phyloP scores from a whole-genome alignment of 2,113 vertebrate genomes.

The Scopus umbretta region DNA sequence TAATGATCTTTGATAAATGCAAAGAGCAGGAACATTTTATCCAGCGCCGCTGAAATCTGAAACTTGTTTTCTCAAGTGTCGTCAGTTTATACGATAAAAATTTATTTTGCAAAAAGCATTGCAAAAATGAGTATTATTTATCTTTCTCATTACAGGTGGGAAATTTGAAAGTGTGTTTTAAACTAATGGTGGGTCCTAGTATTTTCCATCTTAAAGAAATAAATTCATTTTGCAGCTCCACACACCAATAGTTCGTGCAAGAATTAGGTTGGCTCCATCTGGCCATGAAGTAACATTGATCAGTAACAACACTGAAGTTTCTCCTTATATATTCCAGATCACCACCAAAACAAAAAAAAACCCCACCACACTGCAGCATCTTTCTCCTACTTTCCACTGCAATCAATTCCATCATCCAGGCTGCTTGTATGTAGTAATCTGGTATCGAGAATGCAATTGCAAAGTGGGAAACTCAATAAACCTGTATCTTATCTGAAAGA shows the following conservation, averaged over 20 bases:
- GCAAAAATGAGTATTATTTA: not conserved
- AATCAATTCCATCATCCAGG: not conserved
- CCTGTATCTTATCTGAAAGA: conserved; percentile 13
- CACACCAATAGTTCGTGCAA: not conserved
- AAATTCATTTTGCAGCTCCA: not conserved
- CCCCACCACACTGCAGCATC: fast-evolving
- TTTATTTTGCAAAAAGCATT: not conserved
- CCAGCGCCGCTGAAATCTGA: not conserved
- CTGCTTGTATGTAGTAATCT: not conserved
- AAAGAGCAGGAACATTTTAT: not conserved
- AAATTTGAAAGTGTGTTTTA: not conserved
- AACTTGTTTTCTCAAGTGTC: fast-evolving
- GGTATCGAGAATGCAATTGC: not conserved
- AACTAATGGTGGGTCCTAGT: not conserved
- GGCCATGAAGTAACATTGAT: not conserved
- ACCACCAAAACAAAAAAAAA: not conserved
- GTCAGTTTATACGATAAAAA: not conserved
- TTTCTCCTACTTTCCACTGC: not conserved
- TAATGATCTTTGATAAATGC: not conserved
- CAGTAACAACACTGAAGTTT: not conserved
- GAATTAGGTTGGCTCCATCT: not conserved
- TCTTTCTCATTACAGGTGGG: not conserved
- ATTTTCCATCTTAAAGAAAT: not conserved
- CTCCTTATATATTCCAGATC: not conserved
- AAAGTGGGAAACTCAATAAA: conserved; percentile 46